A percentile compares a stretch with the other conserved stretches of the same genome.
Conservation (phyloP, 1,140 invertebrate genomes). For the Caligus rogercresseyi region DNA sequence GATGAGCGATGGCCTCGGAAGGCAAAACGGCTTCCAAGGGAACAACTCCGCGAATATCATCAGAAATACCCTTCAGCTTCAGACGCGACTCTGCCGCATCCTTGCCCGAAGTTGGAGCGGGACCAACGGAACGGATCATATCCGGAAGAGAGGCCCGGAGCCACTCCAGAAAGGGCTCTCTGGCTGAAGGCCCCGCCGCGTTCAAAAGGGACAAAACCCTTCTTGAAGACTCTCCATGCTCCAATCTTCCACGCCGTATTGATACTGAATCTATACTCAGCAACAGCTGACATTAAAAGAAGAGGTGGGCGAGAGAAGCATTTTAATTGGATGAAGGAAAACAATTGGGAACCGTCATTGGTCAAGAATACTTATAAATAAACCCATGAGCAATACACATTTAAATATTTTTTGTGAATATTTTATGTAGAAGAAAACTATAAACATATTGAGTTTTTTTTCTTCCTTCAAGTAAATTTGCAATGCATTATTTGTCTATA, state of each 20-base stretch:
- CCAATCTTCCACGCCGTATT: not conserved
- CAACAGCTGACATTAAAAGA: not conserved
- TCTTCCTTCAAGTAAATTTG: too few relatives aligned
- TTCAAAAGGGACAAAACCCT: not conserved
- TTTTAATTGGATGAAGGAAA: not conserved
- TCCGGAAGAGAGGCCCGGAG: not conserved
- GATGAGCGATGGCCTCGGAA: constrained; percentile 37
- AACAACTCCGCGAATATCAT: constrained; percentile 34
- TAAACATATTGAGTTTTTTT: too few relatives aligned
- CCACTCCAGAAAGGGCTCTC: not conserved
- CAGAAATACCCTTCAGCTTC: constrained; percentile 32
- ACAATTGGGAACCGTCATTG: not conserved
- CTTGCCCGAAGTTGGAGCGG: not conserved
- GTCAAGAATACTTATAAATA: not conserved
- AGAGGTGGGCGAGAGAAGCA: not conserved
- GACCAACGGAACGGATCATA: not conserved
- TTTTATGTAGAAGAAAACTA: too few relatives aligned
- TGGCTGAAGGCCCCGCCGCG: not conserved
- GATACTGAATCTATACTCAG: not conserved
- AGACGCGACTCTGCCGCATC: not conserved
- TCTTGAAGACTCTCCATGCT: not conserved
- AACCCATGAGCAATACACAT: not conserved
- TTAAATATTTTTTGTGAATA: too few relatives aligned
- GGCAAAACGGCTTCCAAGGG: constrained; percentile 37
- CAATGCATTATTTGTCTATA: too few relatives aligned